Evolutionary conservation across 2,113 vertebrate species (phyloP), one percentile per base, ranked within the genome.

Genomic region (Engraulis encrasicolus): DNA sequence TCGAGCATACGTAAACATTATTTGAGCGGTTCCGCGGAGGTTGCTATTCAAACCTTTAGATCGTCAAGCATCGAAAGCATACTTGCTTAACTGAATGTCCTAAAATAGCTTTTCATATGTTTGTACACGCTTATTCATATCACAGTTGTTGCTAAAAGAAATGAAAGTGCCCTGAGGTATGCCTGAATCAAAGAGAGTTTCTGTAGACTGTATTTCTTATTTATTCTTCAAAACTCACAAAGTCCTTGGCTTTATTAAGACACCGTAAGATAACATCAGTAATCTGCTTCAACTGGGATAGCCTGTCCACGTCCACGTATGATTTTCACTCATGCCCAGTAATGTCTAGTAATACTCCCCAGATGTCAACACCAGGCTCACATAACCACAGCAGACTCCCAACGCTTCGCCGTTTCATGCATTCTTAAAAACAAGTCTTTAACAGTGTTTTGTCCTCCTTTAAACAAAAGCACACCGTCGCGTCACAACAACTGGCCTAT

Each of bases 211-310:
- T 38, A 83, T 79, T 81, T 83, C n/a, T 79, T 27, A 74, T 31
- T 14, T 74, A 34, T 34, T 85, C 79, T 81, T 38, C 20, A 49
- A 1, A n/a, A 23, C 82, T 82, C 84, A 66, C 86, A 84, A 85
- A 48, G 80, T 80, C 82, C 82, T 78, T 50, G 80, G 38, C 89
- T 89, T 83, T 88, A 87, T 81, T 86, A 84, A 88, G 84, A 82
- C 34, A 81, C 19, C 36, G 78, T 50, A 14, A 79, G 85, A 90
- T 90, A 85, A 82, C 6, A 88, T 90, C 88, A 86, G 86, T 86
- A 81, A 86, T 86, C 85, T 80, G 37, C 54, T 78, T 80, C 40
- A 84, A 74, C 79, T 80, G 40, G 61, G n/a, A 80, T 85, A 31
- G 31, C 40, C 66, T n/a, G n/a, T n/a, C n/a, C n/a, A n/a, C n/a